These are phyloP conservation scores for Argyresthia goedartella DNA, from an alignment of 2,888 invertebrate genomes.

Conservation along the genomic window DNA sequence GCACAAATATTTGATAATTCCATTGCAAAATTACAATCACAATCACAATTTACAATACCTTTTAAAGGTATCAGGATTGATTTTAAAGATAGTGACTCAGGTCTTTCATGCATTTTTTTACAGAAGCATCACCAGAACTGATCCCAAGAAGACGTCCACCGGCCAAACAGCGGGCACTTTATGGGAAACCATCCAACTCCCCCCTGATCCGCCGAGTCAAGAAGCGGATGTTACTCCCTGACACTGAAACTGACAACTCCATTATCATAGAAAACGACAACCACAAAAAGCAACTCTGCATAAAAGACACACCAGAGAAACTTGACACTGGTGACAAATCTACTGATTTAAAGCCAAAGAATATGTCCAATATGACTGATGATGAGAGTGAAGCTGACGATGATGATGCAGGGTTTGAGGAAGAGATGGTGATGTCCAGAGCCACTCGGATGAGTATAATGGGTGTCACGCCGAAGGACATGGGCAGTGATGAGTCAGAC, in stretches of 20 bases:
- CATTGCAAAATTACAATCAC: too few species aligned
- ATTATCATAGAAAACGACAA: slow-evolving; percentile 43
- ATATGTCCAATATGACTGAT: slow-evolving; percentile 3
- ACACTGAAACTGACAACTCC: slow-evolving; percentile 57
- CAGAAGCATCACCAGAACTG: slow-evolving; percentile 46
- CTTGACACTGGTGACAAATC: slow-evolving; percentile 3
- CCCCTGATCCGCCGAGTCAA: slow-evolving; percentile 35
- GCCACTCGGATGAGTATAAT: slow-evolving; percentile 64
- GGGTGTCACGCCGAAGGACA: slow-evolving; percentile 47
- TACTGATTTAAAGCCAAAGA: neutral
- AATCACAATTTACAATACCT: too few species aligned
- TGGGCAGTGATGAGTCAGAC: slow-evolving; percentile 55
- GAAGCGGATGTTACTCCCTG: slow-evolving; percentile 43
- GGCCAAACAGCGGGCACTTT: slow-evolving; percentile 12
- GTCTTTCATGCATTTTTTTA: neutral
- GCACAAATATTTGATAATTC: too few species aligned
- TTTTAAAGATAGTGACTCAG: too few species aligned
- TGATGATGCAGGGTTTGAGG: slow-evolving; percentile 43
- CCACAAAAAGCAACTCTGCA: slow-evolving; percentile 36
- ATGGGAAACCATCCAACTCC: slow-evolving; percentile 20
- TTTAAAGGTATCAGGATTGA: too few species aligned
- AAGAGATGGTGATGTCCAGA: slow-evolving; percentile 54
- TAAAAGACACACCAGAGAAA: slow-evolving; percentile 50
- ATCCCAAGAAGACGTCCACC: slow-evolving; percentile 34
- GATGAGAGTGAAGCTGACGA: slow-evolving; percentile 18